Base-by-base conservation (phyloP, 2,797 vertebrate species). In the Bufotes viridis region DNA sequence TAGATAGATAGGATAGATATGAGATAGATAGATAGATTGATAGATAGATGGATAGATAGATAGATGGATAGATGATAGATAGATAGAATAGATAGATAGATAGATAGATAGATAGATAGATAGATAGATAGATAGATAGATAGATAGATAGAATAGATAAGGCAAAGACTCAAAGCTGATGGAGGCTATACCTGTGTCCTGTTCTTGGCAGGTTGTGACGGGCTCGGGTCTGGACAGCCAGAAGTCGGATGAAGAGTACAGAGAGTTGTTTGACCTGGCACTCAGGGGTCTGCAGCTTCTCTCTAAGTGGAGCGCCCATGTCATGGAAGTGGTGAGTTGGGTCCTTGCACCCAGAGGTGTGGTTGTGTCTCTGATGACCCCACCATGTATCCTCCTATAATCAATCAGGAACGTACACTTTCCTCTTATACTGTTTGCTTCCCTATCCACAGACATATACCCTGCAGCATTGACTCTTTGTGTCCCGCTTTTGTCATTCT, bases 291-390 rank as follows among this genome's bases (percentile, higher is more conserved):
- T 99, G 89, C 98, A 99, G 93, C 97, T 99, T 90, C 93, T 99
- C 57, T 99, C 98, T 92, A 99, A 99, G 94, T 99, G 98, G 98
- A 99, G 98, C 85, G 98, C 98, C 0, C 98, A 99, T 0, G 98
- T 99, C 94, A 99, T 99, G 98, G 98, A 99, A 94, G 98, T 99
- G 95, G 98, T 99, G 93, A 94, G 98, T 94, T 24, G 14, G 75
- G 18, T 74, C 20, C 20, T 53, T 7, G 11, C n/a, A 51, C 17
- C 18, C 34, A 20, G 17, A 22, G 24, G 24, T 29, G 24, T 29
- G 67, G 1, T 69, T 29, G 67, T 15, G 67, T 15, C 22, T 51
- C 34, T 49, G 72, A 78, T 15, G 17, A 55, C 13, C 24, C 49
- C 2, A 18, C 10, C 7, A 17, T 67, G 7, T 24, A 29, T 69